Evolutionary conservation across 2,797 vertebrate genomes (phyloP).

Genomic region (Clarias laeviceps): DNA sequence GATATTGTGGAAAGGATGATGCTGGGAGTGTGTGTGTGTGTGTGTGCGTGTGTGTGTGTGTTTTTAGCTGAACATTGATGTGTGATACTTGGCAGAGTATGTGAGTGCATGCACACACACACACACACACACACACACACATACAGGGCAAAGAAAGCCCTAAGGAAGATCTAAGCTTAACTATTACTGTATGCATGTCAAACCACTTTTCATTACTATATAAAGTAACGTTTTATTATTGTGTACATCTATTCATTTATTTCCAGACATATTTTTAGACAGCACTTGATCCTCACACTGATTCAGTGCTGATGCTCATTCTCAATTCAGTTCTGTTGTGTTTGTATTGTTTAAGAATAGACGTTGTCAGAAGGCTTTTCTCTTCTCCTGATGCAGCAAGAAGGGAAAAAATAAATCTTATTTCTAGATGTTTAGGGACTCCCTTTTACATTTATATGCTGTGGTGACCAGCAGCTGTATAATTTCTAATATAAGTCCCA

Average conservation of each 20-base stretch:
- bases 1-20: not conserved
- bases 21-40: slow-evolving; percentile 8
- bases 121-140: not conserved
- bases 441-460: not conserved
- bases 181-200: not conserved
- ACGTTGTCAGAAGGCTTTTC: not conserved
- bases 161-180: not conserved
- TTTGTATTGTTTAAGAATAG: not conserved
- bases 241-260: not conserved
- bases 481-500: not conserved
- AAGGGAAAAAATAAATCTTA: not conserved
- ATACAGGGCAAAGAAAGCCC: not conserved
- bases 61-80: not conserved
- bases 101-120: slow-evolving; percentile 1
- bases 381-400: not conserved
- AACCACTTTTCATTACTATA: not conserved
- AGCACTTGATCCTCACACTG: not conserved
- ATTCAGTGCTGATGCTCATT: not conserved
- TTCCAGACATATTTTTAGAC: not conserved
- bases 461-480: not conserved
- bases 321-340: not conserved
- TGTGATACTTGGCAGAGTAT: not conserved
- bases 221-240: not conserved
- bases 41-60: slow-evolving; percentile 34
- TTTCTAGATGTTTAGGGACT: not conserved